Base-by-base conservation (phyloP, 2,113 vertebrate genomes). In the Cyanoderma ruficeps region DNA sequence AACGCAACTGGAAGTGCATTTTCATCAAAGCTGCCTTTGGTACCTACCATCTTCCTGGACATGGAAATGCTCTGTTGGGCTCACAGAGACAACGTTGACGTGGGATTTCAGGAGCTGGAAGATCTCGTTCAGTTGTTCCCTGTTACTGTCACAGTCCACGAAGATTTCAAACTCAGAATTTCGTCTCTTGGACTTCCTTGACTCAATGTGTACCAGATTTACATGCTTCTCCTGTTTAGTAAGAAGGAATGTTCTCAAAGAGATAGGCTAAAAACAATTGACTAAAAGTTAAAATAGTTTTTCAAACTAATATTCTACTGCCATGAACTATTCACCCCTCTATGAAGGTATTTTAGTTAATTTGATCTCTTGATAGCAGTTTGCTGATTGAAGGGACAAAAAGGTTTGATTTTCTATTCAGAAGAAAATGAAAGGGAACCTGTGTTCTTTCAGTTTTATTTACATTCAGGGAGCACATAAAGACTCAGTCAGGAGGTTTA, bases 131-230 rank as follows among this genome's bases (percentile, higher is more conserved):
- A 99, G 95, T 91, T 99, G 99, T 92, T 99, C 99, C 49, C 98
- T 98, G 97, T 98, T 98, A 94, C 99, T 99, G 98, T 99, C 99
- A 75, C 99, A 99, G 96, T 99, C 99, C 96, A 99, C 98, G 47
- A 99, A 99, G 87, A 99, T 99, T 97, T 99, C 99, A 69, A 99
- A 99, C 96, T 99, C 99, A 4, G 99, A 99, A 98, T 98, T 99
- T 93, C 98, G 98, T 95, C 99, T 98, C 95, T 98, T 99, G 52
- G 99, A 99, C 96, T 99, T 99, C 59, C 99, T 98, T 83, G 99
- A 99, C 96, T 99, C 99, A 5, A 99, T 99, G 95, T 99, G 99
- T 35, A 99, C 97, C 71, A 99, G 98, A 92, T 99, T 99, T 57
- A 99, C 98, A 76, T 99, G 99, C 77, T 99, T 99, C 97, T 99